Evolutionary conservation across 2,797 vertebrate genomes (phyloP).

Genomic region (Danio tinwini): DNA sequence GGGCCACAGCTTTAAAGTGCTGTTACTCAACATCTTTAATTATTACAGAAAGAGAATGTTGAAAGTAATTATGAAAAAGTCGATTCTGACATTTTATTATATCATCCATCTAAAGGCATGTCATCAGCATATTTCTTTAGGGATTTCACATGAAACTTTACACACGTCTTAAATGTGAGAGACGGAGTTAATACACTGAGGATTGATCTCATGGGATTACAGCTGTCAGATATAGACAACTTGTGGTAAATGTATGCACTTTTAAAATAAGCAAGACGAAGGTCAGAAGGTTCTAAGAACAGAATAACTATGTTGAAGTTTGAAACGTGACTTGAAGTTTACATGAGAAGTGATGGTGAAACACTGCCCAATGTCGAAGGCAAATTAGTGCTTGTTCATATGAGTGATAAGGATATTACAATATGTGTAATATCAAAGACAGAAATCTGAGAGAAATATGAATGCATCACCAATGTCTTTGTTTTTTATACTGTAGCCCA

Average conservation of each 20-base stretch:
- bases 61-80: neutral
- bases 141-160: neutral
- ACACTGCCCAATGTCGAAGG: too few relatives aligned
- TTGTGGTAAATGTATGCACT: neutral
- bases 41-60: neutral
- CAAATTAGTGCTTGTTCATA: too few relatives aligned
- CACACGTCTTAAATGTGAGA: neutral
- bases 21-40: neutral
- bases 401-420: too few relatives aligned
- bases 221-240: neutral
- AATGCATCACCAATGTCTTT: too few relatives aligned
- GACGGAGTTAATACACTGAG: neutral
- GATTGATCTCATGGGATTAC: neutral
- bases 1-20: too few relatives aligned
- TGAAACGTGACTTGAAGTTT: too few relatives aligned
- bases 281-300: too few relatives aligned
- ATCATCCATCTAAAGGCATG: neutral
- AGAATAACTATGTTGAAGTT: too few relatives aligned
- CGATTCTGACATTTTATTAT: neutral
- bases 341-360: too few relatives aligned
- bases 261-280: neutral
- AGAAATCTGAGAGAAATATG: too few relatives aligned
- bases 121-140: neutral
- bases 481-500: too few relatives aligned
- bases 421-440: too few relatives aligned